These are phyloP conservation scores for Mythimna albipuncta DNA, from an alignment of 2,888 invertebrate species.

Conservation along the genomic window DNA sequence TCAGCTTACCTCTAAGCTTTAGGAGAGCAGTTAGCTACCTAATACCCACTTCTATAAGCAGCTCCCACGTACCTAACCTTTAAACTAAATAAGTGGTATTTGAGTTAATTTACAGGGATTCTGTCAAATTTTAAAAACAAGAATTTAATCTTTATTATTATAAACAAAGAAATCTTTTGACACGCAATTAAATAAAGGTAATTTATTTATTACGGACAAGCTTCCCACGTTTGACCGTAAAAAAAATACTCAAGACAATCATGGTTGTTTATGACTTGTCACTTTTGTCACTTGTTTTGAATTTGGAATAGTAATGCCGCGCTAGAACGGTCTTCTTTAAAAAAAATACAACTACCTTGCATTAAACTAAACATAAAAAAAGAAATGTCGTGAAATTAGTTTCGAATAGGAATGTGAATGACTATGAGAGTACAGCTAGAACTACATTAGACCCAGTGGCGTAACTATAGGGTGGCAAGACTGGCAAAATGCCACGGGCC, in stretches of 20 bases:
- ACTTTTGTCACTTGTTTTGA: slow-evolving; percentile 46
- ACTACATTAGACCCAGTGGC: no score
- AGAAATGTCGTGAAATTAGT: no score
- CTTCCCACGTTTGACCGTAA: slow-evolving; percentile 37
- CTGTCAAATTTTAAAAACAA: not conserved
- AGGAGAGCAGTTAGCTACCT: no score
- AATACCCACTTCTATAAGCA: not conserved
- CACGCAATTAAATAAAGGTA: slow-evolving; percentile 5
- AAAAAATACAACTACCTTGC: no score
- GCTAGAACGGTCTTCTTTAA: not conserved
- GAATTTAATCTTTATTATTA: not conserved
- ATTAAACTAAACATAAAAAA: not conserved
- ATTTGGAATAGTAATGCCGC: slow-evolving; percentile 12
- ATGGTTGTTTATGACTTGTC: slow-evolving; percentile 41
- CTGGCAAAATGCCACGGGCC: no score
- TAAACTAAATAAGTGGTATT: no score
- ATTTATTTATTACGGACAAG: slow-evolving; percentile 24
- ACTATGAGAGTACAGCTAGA: no score
- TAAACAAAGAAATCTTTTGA: not conserved
- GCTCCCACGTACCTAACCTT: not conserved
- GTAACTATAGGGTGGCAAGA: no score
- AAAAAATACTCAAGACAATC: slow-evolving; percentile 32
- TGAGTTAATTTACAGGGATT: not conserved
- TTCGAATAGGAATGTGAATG: no score
- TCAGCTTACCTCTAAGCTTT: not conserved